Evolutionary conservation across 2,113 vertebrate genomes (phyloP).

Genomic region (Callocephalon fimbriatum): DNA sequence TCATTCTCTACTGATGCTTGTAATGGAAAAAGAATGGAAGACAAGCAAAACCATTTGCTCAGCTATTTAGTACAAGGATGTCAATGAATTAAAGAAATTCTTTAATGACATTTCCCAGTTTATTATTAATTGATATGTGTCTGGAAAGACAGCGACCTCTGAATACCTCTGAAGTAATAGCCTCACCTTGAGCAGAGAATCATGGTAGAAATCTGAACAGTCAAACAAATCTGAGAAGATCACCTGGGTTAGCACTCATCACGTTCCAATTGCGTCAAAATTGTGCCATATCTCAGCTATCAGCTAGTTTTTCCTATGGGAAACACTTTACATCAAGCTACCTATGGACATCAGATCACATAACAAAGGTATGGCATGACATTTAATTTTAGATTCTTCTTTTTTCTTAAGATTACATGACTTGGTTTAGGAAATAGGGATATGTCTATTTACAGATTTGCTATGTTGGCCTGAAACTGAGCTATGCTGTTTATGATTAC

Average conservation of each 20-base stretch:
- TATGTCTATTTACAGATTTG: background rate
- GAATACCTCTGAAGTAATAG: background rate
- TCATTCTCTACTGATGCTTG: background rate
- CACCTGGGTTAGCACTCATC: background rate
- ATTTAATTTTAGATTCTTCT: background rate
- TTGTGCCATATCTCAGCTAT: background rate
- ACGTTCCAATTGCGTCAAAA: background rate
- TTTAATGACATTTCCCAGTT: background rate
- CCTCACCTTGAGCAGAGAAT: background rate
- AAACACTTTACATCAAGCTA: background rate
- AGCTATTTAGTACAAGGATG: background rate
- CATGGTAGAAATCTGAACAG: background rate
- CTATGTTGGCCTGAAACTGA: background rate
- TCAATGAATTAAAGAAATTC: background rate
- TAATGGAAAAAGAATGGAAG: constrained; percentile 13
- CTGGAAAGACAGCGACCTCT: background rate
- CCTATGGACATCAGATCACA: background rate
- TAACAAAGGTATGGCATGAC: background rate
- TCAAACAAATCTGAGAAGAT: background rate
- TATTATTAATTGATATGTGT: background rate
- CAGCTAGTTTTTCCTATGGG: background rate
- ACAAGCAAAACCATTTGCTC: background rate
- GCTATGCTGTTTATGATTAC: background rate
- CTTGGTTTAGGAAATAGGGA: background rate
- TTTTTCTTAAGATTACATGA: background rate